Base-by-base conservation (phyloP, 1,140 invertebrate genomes). In the Lordiphosa mommai region DNA sequence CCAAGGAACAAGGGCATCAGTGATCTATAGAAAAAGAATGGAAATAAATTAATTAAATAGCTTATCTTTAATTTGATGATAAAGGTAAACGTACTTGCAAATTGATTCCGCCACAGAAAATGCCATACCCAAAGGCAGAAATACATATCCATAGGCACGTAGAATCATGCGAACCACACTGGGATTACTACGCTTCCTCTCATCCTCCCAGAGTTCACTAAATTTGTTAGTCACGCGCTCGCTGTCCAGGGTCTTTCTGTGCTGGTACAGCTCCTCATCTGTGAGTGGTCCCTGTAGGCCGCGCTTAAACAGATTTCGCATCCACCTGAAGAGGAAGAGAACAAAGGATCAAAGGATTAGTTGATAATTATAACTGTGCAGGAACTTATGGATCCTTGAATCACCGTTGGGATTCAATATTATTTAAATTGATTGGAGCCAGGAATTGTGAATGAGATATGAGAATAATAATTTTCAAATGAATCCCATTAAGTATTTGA, bases 1-100 rank as follows among this genome's bases (percentile, higher is more conserved):
- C 93, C 94, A 0, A 96, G 89, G 50, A 92, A 93, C 56, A 95
- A 61, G 1, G 94, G 94, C 72, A 94, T 93, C 10, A 91, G 88
- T 29, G 94, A 90, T 88, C 94, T 95, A 0, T 92, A 37, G 3
- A 95, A 50, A 56, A 93, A 94, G 1, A 93, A n/a, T n/a, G 88
- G 14, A 92, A n/a, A n/a, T n/a, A n/a, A n/a, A n/a, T n/a, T n/a
- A n/a, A 20, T 34, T 40, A 12, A 4, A n/a, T n/a, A n/a, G n/a
- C 9, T 14, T 10, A 4, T 1, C n/a, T n/a, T n/a, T n/a, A 4
- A 30, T 4, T 46, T 57, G n/a, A n/a, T n/a, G n/a, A n/a, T n/a
- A n/a, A n/a, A n/a, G n/a, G n/a, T n/a, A 16, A 32, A 51, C 84
- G 61, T 88, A 92, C 91, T 91, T 91, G 43, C 92, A 73, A 30